These are phyloP conservation scores for Synanthedon tipuliformis DNA, from an alignment of 2,888 invertebrate genomes.

Conservation along the genomic window DNA sequence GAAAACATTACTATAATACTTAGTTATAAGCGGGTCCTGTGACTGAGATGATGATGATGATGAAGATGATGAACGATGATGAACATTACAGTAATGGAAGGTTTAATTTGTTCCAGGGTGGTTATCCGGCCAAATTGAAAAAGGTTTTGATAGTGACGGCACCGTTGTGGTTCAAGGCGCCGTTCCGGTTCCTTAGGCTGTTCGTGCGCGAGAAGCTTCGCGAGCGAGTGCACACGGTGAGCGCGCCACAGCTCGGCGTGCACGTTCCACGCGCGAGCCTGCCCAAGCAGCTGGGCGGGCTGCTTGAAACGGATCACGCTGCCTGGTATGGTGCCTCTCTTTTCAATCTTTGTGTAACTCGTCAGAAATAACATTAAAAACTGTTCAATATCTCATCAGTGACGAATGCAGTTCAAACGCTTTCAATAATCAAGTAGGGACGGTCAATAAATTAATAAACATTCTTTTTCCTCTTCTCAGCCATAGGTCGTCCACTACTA, in stretches of 20 bases:
- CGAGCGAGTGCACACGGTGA: constrained; percentile 95
- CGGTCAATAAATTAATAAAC: too few species aligned
- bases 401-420: too few species aligned
- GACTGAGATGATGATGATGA: too few species aligned
- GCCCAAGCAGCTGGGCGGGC: constrained; percentile 90
- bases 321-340: constrained; percentile 76
- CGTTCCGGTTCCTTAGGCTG: constrained; percentile 93
- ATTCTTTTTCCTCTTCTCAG: too few species aligned
- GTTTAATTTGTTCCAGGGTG: constrained; percentile 77
- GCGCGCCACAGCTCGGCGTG: constrained; percentile 86
- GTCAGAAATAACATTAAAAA: too few species aligned
- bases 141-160: constrained; percentile 98
- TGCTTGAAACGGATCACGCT: constrained; percentile 87
- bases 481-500: too few species aligned
- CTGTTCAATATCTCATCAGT: too few species aligned
- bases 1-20: too few species aligned
- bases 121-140: constrained; percentile 96
- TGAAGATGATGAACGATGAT: too few species aligned
- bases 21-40: too few species aligned
- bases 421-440: too few species aligned
- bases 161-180: constrained; percentile 98
- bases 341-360: too few species aligned
- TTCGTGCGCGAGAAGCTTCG: constrained; percentile 96
- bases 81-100: neutral
- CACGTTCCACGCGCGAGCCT: constrained; percentile 92